Evolutionary conservation across 1,140 invertebrate genomes (phyloP), one percentile per base, ranked within the genome.

Genomic region (Ostrea denselamellosa): DNA sequence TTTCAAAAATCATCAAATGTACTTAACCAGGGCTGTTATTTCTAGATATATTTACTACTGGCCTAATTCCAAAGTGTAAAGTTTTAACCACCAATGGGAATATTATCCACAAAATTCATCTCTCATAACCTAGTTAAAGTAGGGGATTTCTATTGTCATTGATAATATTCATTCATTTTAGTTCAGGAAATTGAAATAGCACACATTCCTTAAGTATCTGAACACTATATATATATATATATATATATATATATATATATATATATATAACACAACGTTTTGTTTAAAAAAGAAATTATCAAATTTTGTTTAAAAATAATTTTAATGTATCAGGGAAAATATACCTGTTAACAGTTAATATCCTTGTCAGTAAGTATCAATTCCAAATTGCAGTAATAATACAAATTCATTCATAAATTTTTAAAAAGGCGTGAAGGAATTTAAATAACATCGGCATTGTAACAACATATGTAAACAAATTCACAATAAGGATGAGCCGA

Each of bases 401-500:
- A 58, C 56, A 17, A 12, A 58, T 58, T 58, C 56, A 19, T 62
- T 62, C 56, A 62, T 62, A 19, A 17, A 62, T 3, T 2, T 19
- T 17, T 19, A 0, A 62, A 19, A 19, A 62, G 17, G 56, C 56
- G 17, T n/a, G n/a, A 62, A 17, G 56, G 54, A 62, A n/a, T 44
- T 62, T 62, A 62, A 62, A 62, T 62, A 7, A 62, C 56, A 62
- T 62, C 17, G 19, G 56, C 56, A 62, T 19, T n/a, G 19, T 62
- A 14, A 62, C 56, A 62, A n/a, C 56, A 62, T 62, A 62, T 62
- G 56, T 62, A 62, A 62, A 62, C 56, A 62, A 62, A 62, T 62
- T n/a, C 17, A 19, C n/a, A n/a, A 62, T 62, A 2, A n/a, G n/a
- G 56, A 62, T 62, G 56, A 62, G n/a, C 56, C 17, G 17, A 62